Evolutionary conservation across 2,113 vertebrate species (phyloP), one percentile per base, ranked within the genome.

Genomic region (Oncorhynchus keta): DNA sequence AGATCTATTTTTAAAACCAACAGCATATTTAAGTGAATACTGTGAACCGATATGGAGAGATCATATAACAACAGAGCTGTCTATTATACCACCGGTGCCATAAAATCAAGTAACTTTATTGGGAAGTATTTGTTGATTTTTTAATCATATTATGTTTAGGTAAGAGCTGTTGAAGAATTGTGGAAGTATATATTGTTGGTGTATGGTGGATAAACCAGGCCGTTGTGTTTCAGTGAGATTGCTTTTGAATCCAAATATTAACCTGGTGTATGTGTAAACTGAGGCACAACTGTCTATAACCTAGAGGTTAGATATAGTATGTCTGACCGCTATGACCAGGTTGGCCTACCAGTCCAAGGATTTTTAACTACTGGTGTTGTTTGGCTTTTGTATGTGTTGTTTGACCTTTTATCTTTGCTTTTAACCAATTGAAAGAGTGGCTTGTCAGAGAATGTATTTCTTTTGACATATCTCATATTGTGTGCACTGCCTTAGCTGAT

Each of bases 1-100:
- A 97, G 94, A 96, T 90, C 92, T 96, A 96, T 96, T 96, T 98
- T 97, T 97, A 95, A 95, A 95, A 93, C 93, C 95, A 83, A 94
- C 94, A 94, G 84, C 95, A 96, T 95, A 95, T 96, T 95, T 94
- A 97, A 91, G 94, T 94, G 94, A 95, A 96, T 94, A 97, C 96
- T 98, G 97, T 99, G 96, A 98, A 96, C 93, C 93, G 93, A 96
- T 93, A 95, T 95, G 94, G 94, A 94, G 93, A 94, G 94, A 96
- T 95, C 94, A 91, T 95, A 13, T 92, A 93, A 94, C 95, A 92
- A 90, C 94, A 94, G 93, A 95, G 94, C 95, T 96, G 93, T 96
- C 95, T 96, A 94, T 94, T 86, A 96, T 95, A 96, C 97, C 97
- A 95, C 95, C 95, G 95, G 97, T 99, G 97, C 97, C 97, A 99